Evolutionary conservation across 2,797 vertebrate genomes (phyloP).

Genomic region (Pangasius macronema): DNA sequence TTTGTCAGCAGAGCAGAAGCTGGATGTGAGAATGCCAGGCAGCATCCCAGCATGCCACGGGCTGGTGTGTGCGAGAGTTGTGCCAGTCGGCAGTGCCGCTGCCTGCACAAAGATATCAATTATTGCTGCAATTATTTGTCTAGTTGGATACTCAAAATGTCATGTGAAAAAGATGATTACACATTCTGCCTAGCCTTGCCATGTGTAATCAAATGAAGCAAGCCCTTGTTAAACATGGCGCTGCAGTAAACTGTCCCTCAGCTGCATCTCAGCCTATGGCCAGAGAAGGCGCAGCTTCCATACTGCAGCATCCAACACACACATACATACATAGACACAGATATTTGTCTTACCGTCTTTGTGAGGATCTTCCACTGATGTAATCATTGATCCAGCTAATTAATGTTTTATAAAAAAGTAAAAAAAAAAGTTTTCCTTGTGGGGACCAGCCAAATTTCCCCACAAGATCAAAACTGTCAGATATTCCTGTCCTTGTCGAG

Average conservation of each 20-base stretch:
- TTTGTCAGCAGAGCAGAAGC: slow-evolving; percentile 67
- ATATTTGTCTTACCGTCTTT: not conserved
- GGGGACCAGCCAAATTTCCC: not conserved
- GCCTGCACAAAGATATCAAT: slow-evolving; percentile 82
- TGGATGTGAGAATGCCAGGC: slow-evolving; percentile 72
- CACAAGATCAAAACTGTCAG: not conserved
- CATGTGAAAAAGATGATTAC: slow-evolving; percentile 87
- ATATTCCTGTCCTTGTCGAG: not conserved
- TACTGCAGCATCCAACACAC: not conserved
- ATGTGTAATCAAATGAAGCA: slow-evolving; percentile 84
- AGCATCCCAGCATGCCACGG: slow-evolving; percentile 72
- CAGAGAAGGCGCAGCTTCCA: slow-evolving; percentile 56
- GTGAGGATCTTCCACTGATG: not conserved
- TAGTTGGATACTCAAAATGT: slow-evolving; percentile 88
- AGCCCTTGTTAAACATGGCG: slow-evolving; percentile 78
- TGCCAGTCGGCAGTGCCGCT: slow-evolving; percentile 82
- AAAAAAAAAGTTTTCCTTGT: not conserved
- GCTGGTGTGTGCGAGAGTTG: slow-evolving; percentile 71
- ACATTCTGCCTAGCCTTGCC: slow-evolving; percentile 81
- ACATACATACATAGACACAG: slow-evolving; percentile 9
- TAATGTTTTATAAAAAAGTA: not conserved
- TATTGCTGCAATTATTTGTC: slow-evolving; percentile 87
- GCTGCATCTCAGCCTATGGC: slow-evolving; percentile 64
- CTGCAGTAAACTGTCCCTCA: slow-evolving; percentile 79
- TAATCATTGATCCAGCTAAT: not conserved